Base-by-base conservation (phyloP, 2,888 invertebrate genomes). In the Eupithecia insigniata region DNA sequence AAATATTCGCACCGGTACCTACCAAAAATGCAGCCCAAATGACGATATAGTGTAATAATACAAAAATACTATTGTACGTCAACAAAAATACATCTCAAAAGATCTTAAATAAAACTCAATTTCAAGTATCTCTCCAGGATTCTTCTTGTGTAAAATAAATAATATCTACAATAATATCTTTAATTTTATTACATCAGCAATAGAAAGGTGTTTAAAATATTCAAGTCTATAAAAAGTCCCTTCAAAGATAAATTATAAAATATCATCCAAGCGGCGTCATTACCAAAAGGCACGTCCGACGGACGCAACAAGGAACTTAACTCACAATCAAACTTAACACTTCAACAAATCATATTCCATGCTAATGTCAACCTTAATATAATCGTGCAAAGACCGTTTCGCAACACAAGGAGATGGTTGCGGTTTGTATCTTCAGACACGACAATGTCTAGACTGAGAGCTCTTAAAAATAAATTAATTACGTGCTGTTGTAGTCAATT, bases 231-330 rank as follows among this genome's bases (percentile, higher is more conserved):
- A n/a, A 67, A 64, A 28, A 58, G 64, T 65, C 46, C 28, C 10
- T 65, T 67, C 30, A 58, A 39, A 22, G 73, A 75, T 75, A 74
- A 76, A 75, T 78, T 60, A 74, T 74, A 51, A 73, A 76, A 71
- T 76, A 74, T 71, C 73, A 72, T 77, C 75, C 69, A 72, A 76
- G 79, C 75, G 74, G 83, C 87, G 74, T 87, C 87, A 83, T 88
- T 88, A 88, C 80, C 81, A 77, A 81, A 86, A 85, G 84, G 83
- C 88, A 88, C 88, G 88, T 87, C 81, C 74, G 77, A 77, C 80
- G 76, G 79, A 75, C 76, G 77, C 81, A 80, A 80, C 80, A 84
- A 83, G 85, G 84, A 87, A 84, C 80, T 83, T 81, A 81, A 81
- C 81, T 80, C 67, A 30, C 71, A 73, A 81, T 73, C 67, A 71